Evolutionary conservation across 2,797 vertebrate species (phyloP).

Genomic region (Anas bernieri): DNA sequence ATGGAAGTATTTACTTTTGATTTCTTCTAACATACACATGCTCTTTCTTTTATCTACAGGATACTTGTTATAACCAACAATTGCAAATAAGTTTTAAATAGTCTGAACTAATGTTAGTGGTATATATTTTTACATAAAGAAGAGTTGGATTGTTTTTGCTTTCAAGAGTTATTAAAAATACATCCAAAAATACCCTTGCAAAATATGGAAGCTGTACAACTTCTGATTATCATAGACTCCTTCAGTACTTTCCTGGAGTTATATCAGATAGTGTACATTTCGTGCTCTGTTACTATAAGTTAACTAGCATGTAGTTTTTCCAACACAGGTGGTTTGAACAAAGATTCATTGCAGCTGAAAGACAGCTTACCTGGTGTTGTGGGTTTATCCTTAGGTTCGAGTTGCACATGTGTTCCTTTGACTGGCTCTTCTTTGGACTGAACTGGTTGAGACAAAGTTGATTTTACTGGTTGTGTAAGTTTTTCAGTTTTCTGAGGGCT

Average conservation of each 20-base stretch:
- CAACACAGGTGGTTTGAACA: background rate
- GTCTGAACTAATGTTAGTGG: background rate
- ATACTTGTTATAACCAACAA: background rate
- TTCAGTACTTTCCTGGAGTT: background rate
- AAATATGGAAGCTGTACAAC: background rate
- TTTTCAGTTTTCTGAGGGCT: conserved; percentile 78
- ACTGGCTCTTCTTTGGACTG: conserved; percentile 71
- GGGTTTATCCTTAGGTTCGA: conserved; percentile 75
- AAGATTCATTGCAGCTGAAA: background rate
- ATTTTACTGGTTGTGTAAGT: conserved; percentile 63
- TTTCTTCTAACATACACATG: background rate
- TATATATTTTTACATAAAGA: background rate
- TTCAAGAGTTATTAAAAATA: background rate
- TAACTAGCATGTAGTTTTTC: background rate
- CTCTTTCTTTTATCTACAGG: background rate
- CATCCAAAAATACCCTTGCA: background rate
- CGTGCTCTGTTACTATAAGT: background rate
- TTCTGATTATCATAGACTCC: background rate
- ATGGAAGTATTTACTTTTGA: background rate
- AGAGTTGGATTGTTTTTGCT: background rate
- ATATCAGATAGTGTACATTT: background rate
- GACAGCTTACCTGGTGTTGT: conserved; percentile 81
- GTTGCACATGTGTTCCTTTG: conserved; percentile 74
- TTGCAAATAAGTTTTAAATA: background rate
- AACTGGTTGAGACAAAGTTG: conserved; percentile 27